These are phyloP conservation scores for Neodiprion pinetum DNA, from an alignment of 1,140 invertebrate species.

Conservation along the genomic window DNA sequence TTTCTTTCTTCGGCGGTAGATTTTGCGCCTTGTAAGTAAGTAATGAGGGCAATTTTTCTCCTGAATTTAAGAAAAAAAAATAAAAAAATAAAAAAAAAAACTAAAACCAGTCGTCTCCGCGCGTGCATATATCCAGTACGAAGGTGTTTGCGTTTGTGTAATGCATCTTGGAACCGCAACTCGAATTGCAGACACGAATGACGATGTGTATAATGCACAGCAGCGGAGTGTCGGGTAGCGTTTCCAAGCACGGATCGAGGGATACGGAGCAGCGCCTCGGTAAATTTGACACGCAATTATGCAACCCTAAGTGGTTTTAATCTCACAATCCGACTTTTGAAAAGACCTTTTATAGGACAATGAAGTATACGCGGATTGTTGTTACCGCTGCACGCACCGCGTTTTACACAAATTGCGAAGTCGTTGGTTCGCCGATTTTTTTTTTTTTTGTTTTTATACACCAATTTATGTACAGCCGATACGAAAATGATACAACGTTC, in stretches of 20 bases:
- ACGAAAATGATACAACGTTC: no score
- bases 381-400: no score
- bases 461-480: no score
- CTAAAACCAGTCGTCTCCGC: not conserved
- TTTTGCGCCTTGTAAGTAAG: not conserved
- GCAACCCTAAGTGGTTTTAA: slow-evolving; percentile 7
- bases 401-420: no score
- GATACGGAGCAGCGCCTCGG: not conserved
- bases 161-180: not conserved
- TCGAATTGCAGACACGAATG: not conserved
- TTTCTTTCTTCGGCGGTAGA: not conserved
- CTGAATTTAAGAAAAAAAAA: not conserved
- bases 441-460: no score
- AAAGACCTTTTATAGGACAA: not conserved
- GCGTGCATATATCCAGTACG: not conserved
- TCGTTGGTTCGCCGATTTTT: no score
- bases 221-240: not conserved
- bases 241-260: not conserved
- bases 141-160: no score
- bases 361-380: not conserved
- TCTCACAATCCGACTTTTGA: not conserved
- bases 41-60: slow-evolving; percentile 2
- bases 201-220: not conserved
- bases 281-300: slow-evolving; percentile 2
- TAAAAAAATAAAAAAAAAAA: no score